phyloP scores from a whole-genome alignment of 2,113 vertebrate species.

The Ardeotis arabs region DNA sequence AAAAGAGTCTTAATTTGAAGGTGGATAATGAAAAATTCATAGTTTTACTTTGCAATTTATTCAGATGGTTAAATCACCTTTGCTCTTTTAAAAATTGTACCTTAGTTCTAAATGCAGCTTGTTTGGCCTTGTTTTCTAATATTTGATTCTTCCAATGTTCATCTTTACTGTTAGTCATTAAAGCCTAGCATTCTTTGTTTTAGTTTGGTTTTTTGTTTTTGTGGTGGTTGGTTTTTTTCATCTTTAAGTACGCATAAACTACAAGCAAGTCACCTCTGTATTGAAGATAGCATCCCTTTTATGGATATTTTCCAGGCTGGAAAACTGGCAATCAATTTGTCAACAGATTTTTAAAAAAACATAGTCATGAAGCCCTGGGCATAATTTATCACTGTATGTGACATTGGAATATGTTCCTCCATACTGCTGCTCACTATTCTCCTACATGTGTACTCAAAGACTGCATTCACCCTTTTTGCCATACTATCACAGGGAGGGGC shows the following conservation, averaged over 20 bases:
- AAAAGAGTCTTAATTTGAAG: not conserved
- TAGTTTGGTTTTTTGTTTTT: not conserved
- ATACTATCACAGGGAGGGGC: not conserved
- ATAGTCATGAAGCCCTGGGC: not conserved
- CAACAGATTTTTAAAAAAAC: not conserved
- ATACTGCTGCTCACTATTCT: not conserved
- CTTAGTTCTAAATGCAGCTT: not conserved
- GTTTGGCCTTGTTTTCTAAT: not conserved
- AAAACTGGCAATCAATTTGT: not conserved
- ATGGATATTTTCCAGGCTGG: not conserved
- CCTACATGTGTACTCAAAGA: not conserved
- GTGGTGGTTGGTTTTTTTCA: not conserved
- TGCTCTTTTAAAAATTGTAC: not conserved
- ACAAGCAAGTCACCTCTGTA: not conserved
- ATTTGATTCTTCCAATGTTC: not conserved
- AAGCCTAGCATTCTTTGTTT: not conserved
- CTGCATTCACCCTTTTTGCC: not conserved
- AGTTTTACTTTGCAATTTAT: not conserved
- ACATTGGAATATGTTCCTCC: not conserved
- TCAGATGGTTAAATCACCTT: not conserved
- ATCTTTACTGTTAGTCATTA: not conserved
- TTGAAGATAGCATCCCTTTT: not conserved
- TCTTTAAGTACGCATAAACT: not conserved
- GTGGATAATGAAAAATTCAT: not conserved
- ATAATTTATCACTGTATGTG: not conserved